phyloP scores from a whole-genome alignment of 2,888 invertebrate species.

The Gortyna flavago region DNA sequence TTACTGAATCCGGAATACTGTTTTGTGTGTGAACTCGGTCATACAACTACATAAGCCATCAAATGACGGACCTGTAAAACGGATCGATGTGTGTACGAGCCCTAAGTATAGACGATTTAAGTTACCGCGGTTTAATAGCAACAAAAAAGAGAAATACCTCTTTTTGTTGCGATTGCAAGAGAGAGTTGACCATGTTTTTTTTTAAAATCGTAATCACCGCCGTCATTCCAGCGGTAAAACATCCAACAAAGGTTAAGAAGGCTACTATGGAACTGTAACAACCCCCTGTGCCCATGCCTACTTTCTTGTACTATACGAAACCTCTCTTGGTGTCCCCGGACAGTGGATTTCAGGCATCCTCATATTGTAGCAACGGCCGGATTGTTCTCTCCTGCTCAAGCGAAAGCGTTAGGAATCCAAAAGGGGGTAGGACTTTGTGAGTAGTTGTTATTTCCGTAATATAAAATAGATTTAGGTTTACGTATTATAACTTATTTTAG shows the following conservation, averaged over 20 bases:
- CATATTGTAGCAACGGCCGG: not conserved
- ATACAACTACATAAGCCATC: too few species aligned
- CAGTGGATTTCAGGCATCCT: too few species aligned
- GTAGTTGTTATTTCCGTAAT: not conserved
- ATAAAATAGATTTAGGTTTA: not conserved
- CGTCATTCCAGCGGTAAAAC: not conserved
- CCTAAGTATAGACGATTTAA: not conserved
- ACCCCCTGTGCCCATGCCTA: not conserved
- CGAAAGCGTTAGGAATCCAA: not conserved
- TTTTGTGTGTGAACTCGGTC: too few species aligned
- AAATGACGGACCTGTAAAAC: too few species aligned
- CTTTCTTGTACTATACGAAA: not conserved
- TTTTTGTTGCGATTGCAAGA: not conserved
- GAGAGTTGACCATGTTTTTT: not conserved
- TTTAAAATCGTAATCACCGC: not conserved
- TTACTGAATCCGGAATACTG: too few species aligned
- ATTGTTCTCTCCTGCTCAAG: not conserved
- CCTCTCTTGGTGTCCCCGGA: not conserved
- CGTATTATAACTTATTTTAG: not conserved
- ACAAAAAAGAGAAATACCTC: not conserved
- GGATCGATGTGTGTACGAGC: too few species aligned
- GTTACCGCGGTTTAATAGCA: not conserved
- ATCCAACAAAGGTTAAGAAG: not conserved
- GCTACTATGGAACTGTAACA: not conserved
- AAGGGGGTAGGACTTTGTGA: not conserved